Percentiles rank a stretch among this genome's conserved stretches.
Evolutionary conservation across 2,888 invertebrate species (phyloP).

Genomic region (Colostygia pectinataria): DNA sequence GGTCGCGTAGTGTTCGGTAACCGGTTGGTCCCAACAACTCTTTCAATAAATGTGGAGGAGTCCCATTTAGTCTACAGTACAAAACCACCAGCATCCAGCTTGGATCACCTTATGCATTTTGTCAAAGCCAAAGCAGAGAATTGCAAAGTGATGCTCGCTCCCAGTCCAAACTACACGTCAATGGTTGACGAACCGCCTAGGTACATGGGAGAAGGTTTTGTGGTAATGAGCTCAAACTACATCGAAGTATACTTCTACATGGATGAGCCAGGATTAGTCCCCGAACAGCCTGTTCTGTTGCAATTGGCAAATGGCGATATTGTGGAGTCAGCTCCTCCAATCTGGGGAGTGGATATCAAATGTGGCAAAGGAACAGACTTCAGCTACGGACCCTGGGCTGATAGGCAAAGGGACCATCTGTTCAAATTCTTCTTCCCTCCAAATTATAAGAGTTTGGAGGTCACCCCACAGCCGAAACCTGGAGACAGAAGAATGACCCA

Average conservation of each 20-base stretch:
- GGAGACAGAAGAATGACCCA: constrained; percentile 95
- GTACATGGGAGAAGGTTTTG: constrained; percentile 99
- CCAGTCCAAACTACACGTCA: constrained; percentile 96
- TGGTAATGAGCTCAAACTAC: constrained; percentile 96
- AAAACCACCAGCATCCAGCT: constrained; percentile 95
- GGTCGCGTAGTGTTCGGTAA: constrained; percentile 98
- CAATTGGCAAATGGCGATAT: constrained; percentile 96
- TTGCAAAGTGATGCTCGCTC: constrained; percentile 97
- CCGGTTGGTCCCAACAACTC: constrained; percentile 94
- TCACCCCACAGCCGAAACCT: constrained; percentile 91
- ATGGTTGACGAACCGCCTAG: constrained; percentile 96
- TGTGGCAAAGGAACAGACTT: constrained; percentile 98
- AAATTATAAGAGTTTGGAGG: constrained; percentile 90
- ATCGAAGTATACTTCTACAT: constrained; percentile 98
- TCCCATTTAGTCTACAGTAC: constrained; percentile 97
- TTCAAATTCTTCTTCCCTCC: constrained; percentile 98
- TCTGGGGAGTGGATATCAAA: constrained; percentile 97
- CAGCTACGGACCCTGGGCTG: constrained; percentile 99
- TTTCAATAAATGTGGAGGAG: constrained; percentile 96
- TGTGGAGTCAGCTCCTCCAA: constrained; percentile 95
- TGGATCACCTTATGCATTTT: constrained; percentile 98
- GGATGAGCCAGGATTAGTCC: constrained; percentile 97
- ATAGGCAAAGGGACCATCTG: constrained; percentile 96
- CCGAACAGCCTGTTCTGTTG: constrained; percentile 94
- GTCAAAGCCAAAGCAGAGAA: constrained; percentile 97